Conservation (phyloP, 2,888 invertebrate genomes). For the Leistus spinibarbis region DNA sequence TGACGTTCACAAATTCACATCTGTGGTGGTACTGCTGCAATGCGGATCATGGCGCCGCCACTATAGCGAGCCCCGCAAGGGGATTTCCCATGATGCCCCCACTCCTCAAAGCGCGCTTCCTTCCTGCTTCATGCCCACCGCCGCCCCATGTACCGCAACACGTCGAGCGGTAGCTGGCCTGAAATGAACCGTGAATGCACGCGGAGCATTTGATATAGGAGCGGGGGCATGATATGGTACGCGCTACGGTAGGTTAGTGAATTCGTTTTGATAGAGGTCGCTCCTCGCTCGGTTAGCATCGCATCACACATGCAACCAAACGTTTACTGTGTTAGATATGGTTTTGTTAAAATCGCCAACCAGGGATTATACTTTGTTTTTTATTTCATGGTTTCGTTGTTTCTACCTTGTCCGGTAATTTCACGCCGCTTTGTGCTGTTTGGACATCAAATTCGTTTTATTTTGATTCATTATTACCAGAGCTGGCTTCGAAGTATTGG, state of each 20-base stretch:
- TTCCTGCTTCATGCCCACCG: not conserved
- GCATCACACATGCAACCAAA: not conserved
- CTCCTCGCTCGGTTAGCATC: too few species aligned
- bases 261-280: not conserved
- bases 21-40: conserved; percentile 25
- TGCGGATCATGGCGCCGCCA: conserved; percentile 25
- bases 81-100: not conserved
- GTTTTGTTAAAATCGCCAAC: not conserved
- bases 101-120: conserved; percentile 4
- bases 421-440: too few species aligned
- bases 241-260: not conserved
- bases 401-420: too few species aligned
- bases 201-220: not conserved
- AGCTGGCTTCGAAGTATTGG: too few species aligned
- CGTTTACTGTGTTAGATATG: not conserved
- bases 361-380: too few species aligned
- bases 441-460: too few species aligned
- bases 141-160: not conserved
- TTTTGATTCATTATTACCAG: too few species aligned
- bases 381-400: too few species aligned
- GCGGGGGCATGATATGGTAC: not conserved
- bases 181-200: not conserved
- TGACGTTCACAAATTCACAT: conserved; percentile 23
- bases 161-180: not conserved
- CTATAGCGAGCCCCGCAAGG: not conserved